These are phyloP conservation scores for Esox masquinongy DNA, from an alignment of 2,797 vertebrate genomes.

Conservation along the genomic window DNA sequence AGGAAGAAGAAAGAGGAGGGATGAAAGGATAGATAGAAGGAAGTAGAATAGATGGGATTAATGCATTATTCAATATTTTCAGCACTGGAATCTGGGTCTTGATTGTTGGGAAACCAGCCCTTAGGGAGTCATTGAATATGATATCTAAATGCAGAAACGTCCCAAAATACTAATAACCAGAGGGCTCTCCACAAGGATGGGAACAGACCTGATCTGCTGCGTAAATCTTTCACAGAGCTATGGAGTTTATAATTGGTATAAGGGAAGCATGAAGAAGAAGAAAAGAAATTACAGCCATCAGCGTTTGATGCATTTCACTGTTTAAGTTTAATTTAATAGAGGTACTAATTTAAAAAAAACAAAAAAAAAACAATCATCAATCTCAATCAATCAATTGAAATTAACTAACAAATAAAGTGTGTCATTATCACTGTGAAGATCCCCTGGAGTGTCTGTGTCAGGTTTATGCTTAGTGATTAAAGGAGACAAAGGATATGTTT, in stretches of 20 bases:
- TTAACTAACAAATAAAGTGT: background rate
- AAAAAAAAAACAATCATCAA: background rate
- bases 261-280: background rate
- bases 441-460: background rate
- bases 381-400: background rate
- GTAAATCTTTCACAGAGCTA: background rate
- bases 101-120: background rate
- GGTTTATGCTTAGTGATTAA: background rate
- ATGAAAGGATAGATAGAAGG: background rate
- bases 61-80: background rate
- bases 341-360: background rate
- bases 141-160: slow-evolving; percentile 3
- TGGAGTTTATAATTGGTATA: slow-evolving; percentile 6
- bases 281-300: background rate
- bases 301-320: background rate
- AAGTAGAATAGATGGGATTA: background rate
- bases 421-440: background rate
- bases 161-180: background rate
- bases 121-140: background rate
- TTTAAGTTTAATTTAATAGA: background rate
- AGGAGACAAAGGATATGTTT: background rate
- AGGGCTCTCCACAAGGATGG: background rate
- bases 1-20: background rate
- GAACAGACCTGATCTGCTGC: background rate
- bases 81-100: background rate